Evolutionary conservation across 2,888 invertebrate genomes (phyloP), one percentile per base, ranked within the genome.

Genomic region (Pinctada fucata): DNA sequence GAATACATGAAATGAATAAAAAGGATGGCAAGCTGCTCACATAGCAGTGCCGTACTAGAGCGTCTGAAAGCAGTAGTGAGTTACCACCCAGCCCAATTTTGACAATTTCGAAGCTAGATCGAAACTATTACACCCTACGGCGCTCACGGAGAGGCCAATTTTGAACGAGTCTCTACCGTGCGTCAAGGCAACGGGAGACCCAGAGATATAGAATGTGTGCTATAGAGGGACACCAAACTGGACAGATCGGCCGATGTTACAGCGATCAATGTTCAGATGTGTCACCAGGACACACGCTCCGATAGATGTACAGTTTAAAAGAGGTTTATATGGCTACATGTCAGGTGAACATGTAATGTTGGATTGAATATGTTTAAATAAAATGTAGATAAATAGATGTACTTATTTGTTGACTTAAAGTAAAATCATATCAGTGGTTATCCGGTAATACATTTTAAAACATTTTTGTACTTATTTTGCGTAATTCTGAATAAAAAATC

Each of bases 211-310:
- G 81, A 85, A 83, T 82, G 85, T 85, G 84, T 84, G 79, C 72
- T 69, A 76, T 78, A 75, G 72, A 82, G 87, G 87, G 85, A 85
- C 86, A 86, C 68, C 81, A 75, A 78, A 82, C 87, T 88, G 87
- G 84, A 86, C 88, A 89, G 88, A 89, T 89, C 88, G 79, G 88
- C 88, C 88, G 88, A 83, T 81, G 69, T 63, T 80, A 67, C 88
- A 88, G 88, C 88, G 88, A 89, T 89, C 88, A 79, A 89, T 89
- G 88, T 87, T 88, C 88, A 88, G 88, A 86, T 83, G 88, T 87
- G 86, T 88, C 88, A 84, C 88, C 88, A 86, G 81, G 87, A 87
- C 87, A 88, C 88, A 87, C 88, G 87, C 87, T 86, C 87, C 88
- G 82, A 70, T 31, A 31, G 31, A 31, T 31, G 31, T 31, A 31